Base-by-base conservation (phyloP, 1,140 invertebrate genomes). In the Drosophila arawakana region DNA sequence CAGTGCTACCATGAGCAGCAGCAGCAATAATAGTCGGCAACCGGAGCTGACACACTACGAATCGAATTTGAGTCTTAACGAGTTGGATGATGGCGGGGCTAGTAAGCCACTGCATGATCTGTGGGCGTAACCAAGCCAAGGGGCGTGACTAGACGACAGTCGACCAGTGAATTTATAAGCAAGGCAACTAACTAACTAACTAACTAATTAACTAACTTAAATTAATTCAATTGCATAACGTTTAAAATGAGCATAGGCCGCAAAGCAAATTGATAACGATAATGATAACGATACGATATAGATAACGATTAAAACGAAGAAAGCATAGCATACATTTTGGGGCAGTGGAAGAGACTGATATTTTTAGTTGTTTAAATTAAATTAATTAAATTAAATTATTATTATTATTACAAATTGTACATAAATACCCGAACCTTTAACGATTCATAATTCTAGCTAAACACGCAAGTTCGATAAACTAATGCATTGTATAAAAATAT, bases 1-100 rank as follows among this genome's bases (percentile, higher is more conserved):
- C 70, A 80, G 85, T 54, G 76, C 82, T 60, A 90, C 83, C 9
- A 88, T 90, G 69, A 84, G 93, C 71, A 91, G 92, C 84, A 91
- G 92, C 90, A 85, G 81, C 60, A 89, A 89, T 60, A 92, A 93
- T 18, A 90, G 80, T 21, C 77, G 78, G 4, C 83, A 89, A 68
- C 80, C 84, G 4, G 82, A 89, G 92, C 74, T 80, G 78, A 77
- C 92, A 93, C 83, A 91, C 52, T 91, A 91, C 47, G 90, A 90
- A 61, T 91, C 90, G n/a, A 91, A 89, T 77, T 52, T 91, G 46
- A 91, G 90, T 18, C 73, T 90, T 10, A 91, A 91, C 34, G 88
- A 85, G 50, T 43, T 79, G 68, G 83, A 82, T 41, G 81, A 89
- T 21, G 85, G 54, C 50, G 90, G 81, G 39, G 73, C 62, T 21